Percentiles rank a stretch among this genome's conserved stretches.
phyloP scores from a whole-genome alignment of 2,888 invertebrate species.

The Hybos culiciformis region DNA sequence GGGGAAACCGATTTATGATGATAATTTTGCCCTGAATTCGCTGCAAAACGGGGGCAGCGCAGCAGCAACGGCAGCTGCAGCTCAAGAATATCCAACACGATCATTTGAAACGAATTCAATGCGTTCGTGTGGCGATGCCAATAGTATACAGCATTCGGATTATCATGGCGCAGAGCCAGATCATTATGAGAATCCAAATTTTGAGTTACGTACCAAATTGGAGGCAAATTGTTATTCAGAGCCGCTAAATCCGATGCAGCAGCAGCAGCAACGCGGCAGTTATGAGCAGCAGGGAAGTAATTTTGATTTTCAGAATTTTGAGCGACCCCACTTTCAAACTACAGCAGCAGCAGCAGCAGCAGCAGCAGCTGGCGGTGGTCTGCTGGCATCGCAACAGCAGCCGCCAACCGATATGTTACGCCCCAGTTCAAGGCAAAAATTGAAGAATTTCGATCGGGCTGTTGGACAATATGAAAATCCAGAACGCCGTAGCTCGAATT shows the following conservation, averaged over 20 bases:
- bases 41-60: slow-evolving; percentile 20
- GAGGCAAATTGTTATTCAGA: slow-evolving; percentile 35
- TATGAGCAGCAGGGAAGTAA: slow-evolving; percentile 21
- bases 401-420: slow-evolving; percentile 21
- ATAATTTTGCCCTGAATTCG: slow-evolving; percentile 43
- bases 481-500: slow-evolving; percentile 31
- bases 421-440: too few species aligned
- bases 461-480: slow-evolving; percentile 30
- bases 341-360: slow-evolving; percentile 7
- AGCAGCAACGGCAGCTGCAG: slow-evolving; percentile 12
- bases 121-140: slow-evolving; percentile 18
- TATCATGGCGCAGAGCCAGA: slow-evolving; percentile 25
- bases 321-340: slow-evolving; percentile 40
- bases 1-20: slow-evolving; percentile 63
- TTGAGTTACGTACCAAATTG: slow-evolving; percentile 31
- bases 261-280: slow-evolving; percentile 25
- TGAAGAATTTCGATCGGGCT: too few species aligned
- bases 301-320: slow-evolving; percentile 44
- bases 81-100: slow-evolving; percentile 16
- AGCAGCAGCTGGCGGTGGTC: slow-evolving; percentile 13
- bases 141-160: slow-evolving; percentile 14
- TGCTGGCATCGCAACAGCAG: slow-evolving; percentile 15
- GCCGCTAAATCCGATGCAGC: slow-evolving; percentile 24
- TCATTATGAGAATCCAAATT: slow-evolving; percentile 37
- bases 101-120: slow-evolving; percentile 33